Conservation (phyloP, 2,113 vertebrate species). For the Ivindomyrus marchei region DNA sequence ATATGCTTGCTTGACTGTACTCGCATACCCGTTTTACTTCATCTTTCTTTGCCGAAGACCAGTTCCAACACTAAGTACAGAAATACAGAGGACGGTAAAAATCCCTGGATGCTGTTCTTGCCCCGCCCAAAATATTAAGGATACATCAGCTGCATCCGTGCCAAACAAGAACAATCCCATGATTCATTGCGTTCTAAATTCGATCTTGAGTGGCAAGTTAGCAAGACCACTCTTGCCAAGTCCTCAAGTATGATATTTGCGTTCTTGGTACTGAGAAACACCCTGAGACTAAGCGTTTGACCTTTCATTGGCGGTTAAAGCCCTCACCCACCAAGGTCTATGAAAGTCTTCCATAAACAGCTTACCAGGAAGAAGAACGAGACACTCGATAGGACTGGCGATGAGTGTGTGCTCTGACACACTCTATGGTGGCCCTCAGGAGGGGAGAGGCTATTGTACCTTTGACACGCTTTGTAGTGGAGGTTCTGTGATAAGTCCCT, state of each 20-base stretch:
- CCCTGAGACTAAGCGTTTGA: not conserved
- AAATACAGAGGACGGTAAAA: not conserved
- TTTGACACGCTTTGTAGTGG: not conserved
- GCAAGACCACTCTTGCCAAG: not conserved
- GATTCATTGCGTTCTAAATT: not conserved
- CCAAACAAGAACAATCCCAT: not conserved
- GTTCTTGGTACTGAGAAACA: not conserved
- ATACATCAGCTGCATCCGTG: not conserved
- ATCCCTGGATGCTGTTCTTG: not conserved
- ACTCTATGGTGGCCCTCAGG: not conserved
- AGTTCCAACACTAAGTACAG: not conserved
- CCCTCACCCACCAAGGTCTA: not conserved
- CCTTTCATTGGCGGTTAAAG: not conserved
- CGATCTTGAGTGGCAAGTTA: not conserved
- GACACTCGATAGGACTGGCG: not conserved
- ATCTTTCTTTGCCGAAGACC: not conserved
- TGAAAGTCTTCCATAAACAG: not conserved
- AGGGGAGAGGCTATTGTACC: not conserved
- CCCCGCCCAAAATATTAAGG: not conserved
- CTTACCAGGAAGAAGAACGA: not conserved
- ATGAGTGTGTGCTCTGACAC: not conserved
- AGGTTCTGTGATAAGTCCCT: not conserved
- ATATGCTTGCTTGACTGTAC: not conserved
- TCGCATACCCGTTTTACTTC: not conserved
- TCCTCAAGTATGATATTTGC: not conserved